Conservation (phyloP, 1,140 invertebrate species). For the Reticulitermes speratus region DNA sequence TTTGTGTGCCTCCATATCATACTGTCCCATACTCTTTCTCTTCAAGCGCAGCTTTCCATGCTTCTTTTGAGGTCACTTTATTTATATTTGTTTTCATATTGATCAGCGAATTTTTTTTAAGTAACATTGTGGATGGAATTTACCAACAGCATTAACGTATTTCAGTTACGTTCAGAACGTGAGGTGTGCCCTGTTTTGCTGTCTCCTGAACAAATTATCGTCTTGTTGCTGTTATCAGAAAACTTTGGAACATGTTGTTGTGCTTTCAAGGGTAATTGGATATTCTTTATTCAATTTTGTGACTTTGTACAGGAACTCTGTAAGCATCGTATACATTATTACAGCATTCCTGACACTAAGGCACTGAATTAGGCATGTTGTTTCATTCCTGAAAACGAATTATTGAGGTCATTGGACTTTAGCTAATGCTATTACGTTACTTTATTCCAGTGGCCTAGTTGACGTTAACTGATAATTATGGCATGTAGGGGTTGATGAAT, state of each 20-base stretch:
- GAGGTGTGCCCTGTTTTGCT: not conserved
- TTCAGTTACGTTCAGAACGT: not conserved
- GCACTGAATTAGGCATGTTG: not conserved
- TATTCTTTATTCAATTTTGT: not conserved
- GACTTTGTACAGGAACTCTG: not conserved
- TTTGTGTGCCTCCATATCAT: not conserved
- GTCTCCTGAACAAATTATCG: not conserved
- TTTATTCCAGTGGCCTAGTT: not conserved
- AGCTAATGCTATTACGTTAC: not conserved
- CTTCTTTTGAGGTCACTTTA: not conserved
- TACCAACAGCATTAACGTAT: not conserved
- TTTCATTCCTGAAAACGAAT: not conserved
- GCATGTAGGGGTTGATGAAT: not conserved
- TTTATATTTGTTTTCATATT: no score
- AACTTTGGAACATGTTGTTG: not conserved
- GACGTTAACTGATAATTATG: not conserved
- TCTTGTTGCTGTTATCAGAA: not conserved
- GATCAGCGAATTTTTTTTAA: not conserved
- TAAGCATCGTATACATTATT: not conserved
- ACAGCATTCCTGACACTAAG: not conserved
- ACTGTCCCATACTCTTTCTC: not conserved
- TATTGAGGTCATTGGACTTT: constrained; percentile 11
- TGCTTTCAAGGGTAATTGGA: not conserved
- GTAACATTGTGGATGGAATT: not conserved
- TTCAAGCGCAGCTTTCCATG: not conserved